Evolutionary conservation across 1,140 invertebrate species (phyloP).

Genomic region (Argopecten irradians): DNA sequence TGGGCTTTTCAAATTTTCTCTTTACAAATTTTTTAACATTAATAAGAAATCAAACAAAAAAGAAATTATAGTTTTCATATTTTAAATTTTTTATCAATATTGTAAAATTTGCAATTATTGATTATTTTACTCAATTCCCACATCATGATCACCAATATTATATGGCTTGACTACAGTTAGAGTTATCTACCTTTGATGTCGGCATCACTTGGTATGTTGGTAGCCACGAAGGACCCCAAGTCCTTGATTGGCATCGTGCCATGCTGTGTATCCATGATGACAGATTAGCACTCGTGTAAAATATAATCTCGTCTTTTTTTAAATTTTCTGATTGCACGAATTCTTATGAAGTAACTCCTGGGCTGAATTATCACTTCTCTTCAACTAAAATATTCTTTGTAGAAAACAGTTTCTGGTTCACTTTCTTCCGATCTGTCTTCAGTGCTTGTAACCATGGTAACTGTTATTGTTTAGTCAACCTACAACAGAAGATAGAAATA

Average conservation of each 20-base stretch:
- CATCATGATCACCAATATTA: too few species aligned
- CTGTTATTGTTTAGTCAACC: neutral
- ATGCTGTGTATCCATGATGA: slow-evolving; percentile 15
- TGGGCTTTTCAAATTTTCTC: too few species aligned
- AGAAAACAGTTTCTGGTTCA: slow-evolving; percentile 21
- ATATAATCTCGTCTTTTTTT: neutral
- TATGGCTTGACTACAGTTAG: too few species aligned
- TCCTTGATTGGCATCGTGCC: slow-evolving; percentile 58
- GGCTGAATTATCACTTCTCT: neutral
- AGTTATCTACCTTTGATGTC: slow-evolving; percentile 66
- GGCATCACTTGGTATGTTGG: slow-evolving; percentile 67
- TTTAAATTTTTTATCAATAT: too few species aligned
- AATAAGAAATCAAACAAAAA: too few species aligned
- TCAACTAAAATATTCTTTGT: slow-evolving; percentile 18
- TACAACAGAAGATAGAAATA: neutral
- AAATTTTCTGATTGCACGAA: neutral
- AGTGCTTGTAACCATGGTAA: slow-evolving; percentile 17
- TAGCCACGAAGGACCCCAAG: slow-evolving; percentile 64
- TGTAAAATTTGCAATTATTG: too few species aligned
- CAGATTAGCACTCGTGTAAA: neutral
- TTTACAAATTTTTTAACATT: too few species aligned
- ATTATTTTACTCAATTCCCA: too few species aligned
- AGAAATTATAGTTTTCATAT: too few species aligned
- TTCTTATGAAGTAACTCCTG: neutral
- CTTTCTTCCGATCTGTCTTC: slow-evolving; percentile 4